These are phyloP conservation scores for Centropristis striata DNA, from an alignment of 2,113 vertebrate species.

Conservation along the genomic window DNA sequence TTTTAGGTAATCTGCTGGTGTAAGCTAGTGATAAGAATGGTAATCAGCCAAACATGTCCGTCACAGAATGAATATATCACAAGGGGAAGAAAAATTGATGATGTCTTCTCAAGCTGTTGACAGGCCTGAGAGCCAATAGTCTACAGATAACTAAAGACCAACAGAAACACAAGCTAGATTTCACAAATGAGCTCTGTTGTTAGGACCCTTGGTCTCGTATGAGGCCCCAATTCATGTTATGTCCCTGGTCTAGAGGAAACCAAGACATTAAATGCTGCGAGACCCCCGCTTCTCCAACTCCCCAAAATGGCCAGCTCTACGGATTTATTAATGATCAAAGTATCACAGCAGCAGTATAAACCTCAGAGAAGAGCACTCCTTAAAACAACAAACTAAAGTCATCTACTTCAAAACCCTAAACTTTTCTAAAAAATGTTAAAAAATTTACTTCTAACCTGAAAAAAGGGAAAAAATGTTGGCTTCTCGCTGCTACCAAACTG, in stretches of 20 bases:
- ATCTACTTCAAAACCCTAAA: neutral
- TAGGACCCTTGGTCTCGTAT: neutral
- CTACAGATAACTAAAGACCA: conserved; percentile 34
- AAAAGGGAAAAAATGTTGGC: no score
- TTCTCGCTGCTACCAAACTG: no score
- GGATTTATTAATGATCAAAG: neutral
- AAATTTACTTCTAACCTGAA: no score
- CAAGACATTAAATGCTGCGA: neutral
- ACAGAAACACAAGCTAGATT: conserved; percentile 41
- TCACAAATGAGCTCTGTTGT: conserved; percentile 15
- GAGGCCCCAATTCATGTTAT: neutral
- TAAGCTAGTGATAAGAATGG: conserved; percentile 22
- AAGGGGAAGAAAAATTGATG: conserved; percentile 29
- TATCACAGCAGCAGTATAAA: neutral
- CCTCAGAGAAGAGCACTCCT: neutral
- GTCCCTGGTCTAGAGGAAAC: neutral
- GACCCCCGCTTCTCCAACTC: neutral
- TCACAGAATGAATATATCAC: conserved; percentile 58
- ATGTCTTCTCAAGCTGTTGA: conserved; percentile 26
- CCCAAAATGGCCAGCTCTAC: neutral
- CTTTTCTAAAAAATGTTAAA: neutral
- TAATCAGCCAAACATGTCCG: conserved; percentile 42
- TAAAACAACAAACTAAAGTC: neutral
- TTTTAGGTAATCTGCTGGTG: neutral
- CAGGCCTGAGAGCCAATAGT: conserved; percentile 35